Conservation (phyloP, 2,113 vertebrate species). For the Cyanoramphus novaezelandiae region DNA sequence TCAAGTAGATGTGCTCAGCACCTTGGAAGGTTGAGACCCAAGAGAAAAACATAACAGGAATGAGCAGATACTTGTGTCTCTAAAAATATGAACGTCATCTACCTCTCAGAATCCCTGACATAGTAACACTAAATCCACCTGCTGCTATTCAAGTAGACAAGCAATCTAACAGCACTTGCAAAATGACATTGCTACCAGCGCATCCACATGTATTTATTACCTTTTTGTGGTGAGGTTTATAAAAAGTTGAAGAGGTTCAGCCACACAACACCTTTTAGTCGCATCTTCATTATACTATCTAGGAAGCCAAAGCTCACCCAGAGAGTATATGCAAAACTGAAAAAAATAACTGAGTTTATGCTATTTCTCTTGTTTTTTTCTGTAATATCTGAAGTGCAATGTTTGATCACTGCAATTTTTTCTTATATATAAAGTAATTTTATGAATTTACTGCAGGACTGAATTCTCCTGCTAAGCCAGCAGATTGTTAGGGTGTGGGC, state of each 20-base stretch:
- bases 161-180: neutral
- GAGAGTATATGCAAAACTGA: slow-evolving; percentile 13
- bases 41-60: slow-evolving; percentile 15
- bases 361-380: slow-evolving; percentile 27
- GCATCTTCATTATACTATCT: slow-evolving; percentile 16
- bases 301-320: slow-evolving; percentile 41
- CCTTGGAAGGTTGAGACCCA: slow-evolving; percentile 36
- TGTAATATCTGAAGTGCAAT: neutral
- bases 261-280: slow-evolving; percentile 43
- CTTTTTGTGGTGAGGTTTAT: slow-evolving; percentile 5
- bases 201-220: neutral
- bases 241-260: slow-evolving; percentile 15
- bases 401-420: neutral
- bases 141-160: slow-evolving; percentile 24
- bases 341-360: neutral
- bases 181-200: neutral
- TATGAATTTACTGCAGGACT: neutral
- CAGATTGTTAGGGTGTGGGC: slow-evolving; percentile 55
- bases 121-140: slow-evolving; percentile 48
- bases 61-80: slow-evolving; percentile 1
- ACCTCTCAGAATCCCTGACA: slow-evolving; percentile 49
- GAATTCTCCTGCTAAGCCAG: slow-evolving; percentile 25
- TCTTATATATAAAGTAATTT: neutral
- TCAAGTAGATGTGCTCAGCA: slow-evolving; percentile 24
- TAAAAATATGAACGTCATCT: slow-evolving; percentile 23